A percentile compares a stretch with the other conserved stretches of the same genome.
Evolutionary conservation across 2,888 invertebrate species (phyloP).

Genomic region (Allacma fusca): DNA sequence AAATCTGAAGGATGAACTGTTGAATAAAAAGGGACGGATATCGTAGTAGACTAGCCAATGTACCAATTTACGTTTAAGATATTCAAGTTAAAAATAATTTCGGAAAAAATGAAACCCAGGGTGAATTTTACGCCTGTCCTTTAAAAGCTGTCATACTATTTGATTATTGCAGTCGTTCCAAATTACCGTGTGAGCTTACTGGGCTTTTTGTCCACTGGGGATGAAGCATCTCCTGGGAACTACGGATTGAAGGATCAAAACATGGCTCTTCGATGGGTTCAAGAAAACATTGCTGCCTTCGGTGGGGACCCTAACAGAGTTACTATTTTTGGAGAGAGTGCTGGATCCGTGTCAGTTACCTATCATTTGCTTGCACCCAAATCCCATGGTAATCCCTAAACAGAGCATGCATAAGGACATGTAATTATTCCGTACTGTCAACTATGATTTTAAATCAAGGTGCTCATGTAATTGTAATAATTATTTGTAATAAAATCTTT

Average conservation of each 20-base stretch:
- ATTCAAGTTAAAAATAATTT: too few relatives aligned
- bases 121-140: too few relatives aligned
- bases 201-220: constrained; percentile 46
- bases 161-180: constrained; percentile 30
- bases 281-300: constrained; percentile 38
- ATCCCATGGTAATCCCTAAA: neutral
- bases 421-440: too few relatives aligned
- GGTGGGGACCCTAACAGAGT: constrained; percentile 41
- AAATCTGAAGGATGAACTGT: too few relatives aligned
- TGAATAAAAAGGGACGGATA: too few relatives aligned
- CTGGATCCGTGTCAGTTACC: constrained; percentile 27
- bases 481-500: too few relatives aligned
- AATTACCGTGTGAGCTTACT: constrained; percentile 37
- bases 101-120: too few relatives aligned
- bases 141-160: too few relatives aligned
- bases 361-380: constrained; percentile 23
- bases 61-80: too few relatives aligned
- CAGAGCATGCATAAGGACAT: neutral
- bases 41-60: too few relatives aligned
- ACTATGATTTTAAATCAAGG: too few relatives aligned
- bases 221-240: constrained; percentile 43
- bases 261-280: constrained; percentile 42
- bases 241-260: constrained; percentile 43
- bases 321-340: constrained; percentile 43
- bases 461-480: too few relatives aligned